Conservation (phyloP, 1,140 invertebrate genomes). For the Grapholita molesta region DNA sequence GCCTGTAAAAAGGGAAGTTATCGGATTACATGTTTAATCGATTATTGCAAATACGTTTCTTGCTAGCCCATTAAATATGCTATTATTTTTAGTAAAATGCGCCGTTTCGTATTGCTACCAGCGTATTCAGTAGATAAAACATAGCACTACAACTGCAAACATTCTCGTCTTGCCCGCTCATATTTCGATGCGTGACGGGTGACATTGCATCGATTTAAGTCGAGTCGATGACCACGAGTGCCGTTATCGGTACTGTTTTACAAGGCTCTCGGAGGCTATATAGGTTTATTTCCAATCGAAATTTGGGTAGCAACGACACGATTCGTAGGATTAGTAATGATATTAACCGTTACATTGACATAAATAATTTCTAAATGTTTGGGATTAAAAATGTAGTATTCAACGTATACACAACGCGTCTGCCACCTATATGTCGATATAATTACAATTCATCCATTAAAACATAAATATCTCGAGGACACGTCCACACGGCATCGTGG, state of each 20-base stretch:
- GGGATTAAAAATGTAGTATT: background rate
- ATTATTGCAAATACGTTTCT: background rate
- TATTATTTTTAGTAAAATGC: background rate
- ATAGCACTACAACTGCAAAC: background rate
- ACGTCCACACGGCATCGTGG: constrained; percentile 23
- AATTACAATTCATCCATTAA: background rate
- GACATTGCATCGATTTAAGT: constrained; percentile 55
- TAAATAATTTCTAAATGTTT: background rate
- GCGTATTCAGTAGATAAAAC: background rate
- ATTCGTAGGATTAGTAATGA: background rate
- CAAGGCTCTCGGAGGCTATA: background rate
- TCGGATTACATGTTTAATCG: background rate
- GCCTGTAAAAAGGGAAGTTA: background rate
- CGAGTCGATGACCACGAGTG: constrained; percentile 57
- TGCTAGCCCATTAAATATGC: background rate
- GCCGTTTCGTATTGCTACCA: background rate
- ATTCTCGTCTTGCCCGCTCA: constrained; percentile 4
- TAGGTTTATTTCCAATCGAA: background rate
- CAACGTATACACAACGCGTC: background rate
- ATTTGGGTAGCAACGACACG: background rate
- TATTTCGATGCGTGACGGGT: constrained; percentile 27
- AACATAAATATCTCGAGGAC: background rate
- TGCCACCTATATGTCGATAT: background rate
- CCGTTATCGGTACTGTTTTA: constrained; percentile 17
- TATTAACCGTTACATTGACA: background rate